Base-by-base conservation (phyloP, 2,888 invertebrate genomes). In the Xestia ashworthii region DNA sequence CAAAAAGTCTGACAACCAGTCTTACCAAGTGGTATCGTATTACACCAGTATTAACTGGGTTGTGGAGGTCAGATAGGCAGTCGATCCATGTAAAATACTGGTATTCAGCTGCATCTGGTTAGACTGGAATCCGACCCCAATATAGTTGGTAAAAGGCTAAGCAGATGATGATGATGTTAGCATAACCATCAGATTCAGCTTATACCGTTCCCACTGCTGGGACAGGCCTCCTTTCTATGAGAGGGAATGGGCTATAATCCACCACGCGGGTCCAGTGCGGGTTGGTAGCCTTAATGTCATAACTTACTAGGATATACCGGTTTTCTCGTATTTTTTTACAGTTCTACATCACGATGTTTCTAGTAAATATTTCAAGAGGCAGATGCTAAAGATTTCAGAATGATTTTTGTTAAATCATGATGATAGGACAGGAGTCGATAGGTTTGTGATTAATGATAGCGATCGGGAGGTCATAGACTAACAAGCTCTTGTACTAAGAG, bases 371-470 rank as follows among this genome's bases (percentile, higher is more conserved):
- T 48, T 14, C 12, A 38, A 48, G 8, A 60, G 78, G 38, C 32
- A 83, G 44, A 60, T 60, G 46, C 3, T 55, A 44, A 60, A 70
- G 41, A 62, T 80, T 72, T 53, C 2, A n/a, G 46, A 71, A 71
- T 71, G 70, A 75, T 82, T 50, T 84, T 66, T 71, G 86, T 67
- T 0, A 14, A n/a, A 12, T 82, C 82, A 82, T 3, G 53, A 58
- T 85, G 82, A 82, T 41, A 14, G 12, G 9, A 62, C 77, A 76
- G 41, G 50, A 82, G 41, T 53, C 58, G 66, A n/a, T 65, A 44
- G 65, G 68, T 60, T 53, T 69, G 67, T 78, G 78, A 87, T 87
- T 86, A 81, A 78, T 86, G 88, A 88, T 86, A 84, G 60, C 71
- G 74, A 86, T 88, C 84, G 16, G n/a, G n/a, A n/a, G 16, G 38